Evolutionary conservation across 2,797 vertebrate genomes (phyloP).

Genomic region (Holocentrus rufus): DNA sequence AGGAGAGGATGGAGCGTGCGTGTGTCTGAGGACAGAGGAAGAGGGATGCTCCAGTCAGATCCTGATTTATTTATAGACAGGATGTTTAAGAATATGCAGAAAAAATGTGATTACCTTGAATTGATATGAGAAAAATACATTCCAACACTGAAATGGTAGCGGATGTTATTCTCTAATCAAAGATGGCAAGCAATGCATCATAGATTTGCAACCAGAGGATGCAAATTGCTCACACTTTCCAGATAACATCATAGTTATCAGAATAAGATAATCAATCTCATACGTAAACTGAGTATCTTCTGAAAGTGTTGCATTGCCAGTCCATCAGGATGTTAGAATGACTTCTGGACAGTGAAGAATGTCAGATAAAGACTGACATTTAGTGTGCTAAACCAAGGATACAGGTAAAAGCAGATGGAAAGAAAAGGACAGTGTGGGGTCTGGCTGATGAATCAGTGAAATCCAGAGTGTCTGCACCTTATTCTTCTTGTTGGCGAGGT

Average conservation of each 20-base stretch:
- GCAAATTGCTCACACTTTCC: no score
- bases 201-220: no score
- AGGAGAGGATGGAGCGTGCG: conserved; percentile 80
- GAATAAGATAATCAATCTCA: no score
- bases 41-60: not conserved
- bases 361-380: conserved; percentile 62
- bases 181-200: no score
- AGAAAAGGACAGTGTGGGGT: not conserved
- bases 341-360: not conserved
- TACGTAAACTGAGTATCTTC: no score
- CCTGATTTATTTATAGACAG: not conserved
- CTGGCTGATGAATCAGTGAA: not conserved
- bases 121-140: no score
- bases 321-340: not conserved
- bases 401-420: not conserved
- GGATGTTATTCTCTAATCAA: no score
- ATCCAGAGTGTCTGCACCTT: conserved; percentile 64
- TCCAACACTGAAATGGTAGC: no score
- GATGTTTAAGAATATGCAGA: no score
- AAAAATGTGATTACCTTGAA: no score
- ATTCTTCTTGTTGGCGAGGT: conserved; percentile 80
- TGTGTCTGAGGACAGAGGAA: conserved; percentile 69
- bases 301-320: no score
- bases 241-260: no score
- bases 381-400: conserved; percentile 50